phyloP scores from a whole-genome alignment of 2,797 vertebrate species.

The Paguma larvata region DNA sequence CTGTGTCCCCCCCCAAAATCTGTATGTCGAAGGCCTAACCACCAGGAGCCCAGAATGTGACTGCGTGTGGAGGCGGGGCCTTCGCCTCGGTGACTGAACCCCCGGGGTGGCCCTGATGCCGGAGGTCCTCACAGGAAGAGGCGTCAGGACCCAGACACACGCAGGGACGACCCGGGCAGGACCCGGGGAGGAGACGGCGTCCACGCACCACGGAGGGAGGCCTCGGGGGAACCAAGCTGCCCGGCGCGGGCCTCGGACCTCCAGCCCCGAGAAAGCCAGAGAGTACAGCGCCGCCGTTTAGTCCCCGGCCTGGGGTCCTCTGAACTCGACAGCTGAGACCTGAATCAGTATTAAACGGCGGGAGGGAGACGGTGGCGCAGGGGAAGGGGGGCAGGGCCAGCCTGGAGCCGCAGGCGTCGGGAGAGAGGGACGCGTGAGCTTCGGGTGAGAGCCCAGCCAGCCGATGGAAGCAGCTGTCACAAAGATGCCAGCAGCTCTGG shows the following conservation, averaged over 20 bases:
- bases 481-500: too few relatives aligned
- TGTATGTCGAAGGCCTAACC: not conserved
- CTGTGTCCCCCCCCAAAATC: not conserved
- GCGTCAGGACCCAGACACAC: not conserved
- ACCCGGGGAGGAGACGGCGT: rapidly evolving
- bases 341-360: rapidly evolving
- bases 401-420: not conserved
- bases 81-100: not conserved
- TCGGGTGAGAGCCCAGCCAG: not conserved
- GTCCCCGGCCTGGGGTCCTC: rapidly evolving
- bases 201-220: not conserved
- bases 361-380: not conserved
- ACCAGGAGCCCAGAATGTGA: not conserved
- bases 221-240: not conserved
- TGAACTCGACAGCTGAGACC: not conserved
- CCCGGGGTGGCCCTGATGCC: not conserved
- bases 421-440: not conserved
- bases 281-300: not conserved
- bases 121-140: not conserved
- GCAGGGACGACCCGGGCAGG: rapidly evolving
- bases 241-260: not conserved
- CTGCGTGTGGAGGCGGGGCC: not conserved
- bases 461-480: too few relatives aligned
- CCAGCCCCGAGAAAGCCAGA: not conserved
- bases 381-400: not conserved